Percentiles rank a stretch among this genome's conserved stretches.
phyloP scores from a whole-genome alignment of 2,888 invertebrate genomes.

The Nymphalis urticae region DNA sequence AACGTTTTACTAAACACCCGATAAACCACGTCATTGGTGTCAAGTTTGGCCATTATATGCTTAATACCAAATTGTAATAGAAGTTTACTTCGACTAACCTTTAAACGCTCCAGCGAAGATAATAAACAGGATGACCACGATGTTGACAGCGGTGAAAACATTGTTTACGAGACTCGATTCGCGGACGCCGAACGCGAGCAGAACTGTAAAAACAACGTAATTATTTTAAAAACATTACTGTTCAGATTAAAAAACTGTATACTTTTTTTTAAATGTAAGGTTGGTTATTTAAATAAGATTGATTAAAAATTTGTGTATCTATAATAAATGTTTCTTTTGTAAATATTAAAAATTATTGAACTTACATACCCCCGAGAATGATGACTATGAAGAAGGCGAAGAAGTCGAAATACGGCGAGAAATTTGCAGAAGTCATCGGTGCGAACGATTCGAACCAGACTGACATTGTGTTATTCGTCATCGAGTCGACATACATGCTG shows the following conservation, averaged over 20 bases:
- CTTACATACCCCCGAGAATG: constrained; percentile 83
- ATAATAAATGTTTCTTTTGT: no score
- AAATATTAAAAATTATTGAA: not conserved
- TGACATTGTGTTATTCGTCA: constrained; percentile 84
- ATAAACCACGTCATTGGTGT: no score
- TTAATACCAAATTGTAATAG: no score
- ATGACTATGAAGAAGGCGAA: constrained; percentile 86
- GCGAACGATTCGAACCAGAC: constrained; percentile 82
- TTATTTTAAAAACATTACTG: no score
- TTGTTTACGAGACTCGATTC: constrained; percentile 90
- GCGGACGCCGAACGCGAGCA: constrained; percentile 89
- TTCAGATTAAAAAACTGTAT: no score
- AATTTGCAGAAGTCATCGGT: constrained; percentile 80
- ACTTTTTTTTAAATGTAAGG: no score
- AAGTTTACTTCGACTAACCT: constrained; percentile 62
- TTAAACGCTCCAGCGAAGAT: constrained; percentile 86
- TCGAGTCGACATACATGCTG: constrained; percentile 87
- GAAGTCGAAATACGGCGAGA: constrained; percentile 88
- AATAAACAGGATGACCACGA: constrained; percentile 87
- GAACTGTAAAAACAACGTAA: constrained; percentile 61
- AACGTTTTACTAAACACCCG: no score
- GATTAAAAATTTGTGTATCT: no score
- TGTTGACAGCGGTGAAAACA: constrained; percentile 87
- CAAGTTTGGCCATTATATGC: no score
- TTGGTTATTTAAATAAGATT: no score